phyloP scores from a whole-genome alignment of 1,140 invertebrate species.

The Melitaea cinxia region DNA sequence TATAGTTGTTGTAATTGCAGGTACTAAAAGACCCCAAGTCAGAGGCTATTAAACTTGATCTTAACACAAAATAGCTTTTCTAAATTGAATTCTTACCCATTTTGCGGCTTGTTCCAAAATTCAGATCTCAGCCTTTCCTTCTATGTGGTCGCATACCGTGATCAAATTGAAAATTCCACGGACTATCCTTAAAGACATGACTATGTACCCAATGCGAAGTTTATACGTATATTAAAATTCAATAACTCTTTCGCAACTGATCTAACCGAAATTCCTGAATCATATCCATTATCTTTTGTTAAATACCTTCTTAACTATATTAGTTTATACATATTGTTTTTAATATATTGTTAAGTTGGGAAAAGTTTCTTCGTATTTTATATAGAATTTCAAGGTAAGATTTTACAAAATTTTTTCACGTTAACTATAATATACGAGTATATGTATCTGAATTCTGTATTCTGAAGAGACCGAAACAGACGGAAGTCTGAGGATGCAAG shows the following conservation, averaged over 20 bases:
- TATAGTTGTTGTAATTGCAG: not conserved
- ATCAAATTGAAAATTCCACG: conserved; percentile 67
- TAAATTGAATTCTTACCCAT: conserved; percentile 47
- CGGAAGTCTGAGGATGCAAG: too few relatives aligned
- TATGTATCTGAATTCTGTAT: too few relatives aligned
- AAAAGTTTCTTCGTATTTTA: too few relatives aligned
- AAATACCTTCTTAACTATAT: not conserved
- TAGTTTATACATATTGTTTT: too few relatives aligned
- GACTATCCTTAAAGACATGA: conserved; percentile 40
- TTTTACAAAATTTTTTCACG: too few relatives aligned
- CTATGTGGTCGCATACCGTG: conserved; percentile 50
- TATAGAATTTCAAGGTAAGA: too few relatives aligned
- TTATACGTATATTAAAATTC: conserved; percentile 31
- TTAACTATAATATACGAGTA: too few relatives aligned
- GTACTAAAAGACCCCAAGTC: not conserved
- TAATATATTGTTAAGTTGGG: too few relatives aligned
- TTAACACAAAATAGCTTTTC: conserved; percentile 30
- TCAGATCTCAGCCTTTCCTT: conserved; percentile 60
- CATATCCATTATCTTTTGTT: not conserved
- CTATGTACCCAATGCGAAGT: conserved; percentile 27
- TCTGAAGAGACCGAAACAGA: too few relatives aligned
- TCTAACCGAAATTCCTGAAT: not conserved
- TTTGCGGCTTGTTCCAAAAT: conserved; percentile 45
- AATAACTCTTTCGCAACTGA: not conserved
- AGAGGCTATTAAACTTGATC: conserved; percentile 29